phyloP scores from a whole-genome alignment of 2,113 vertebrate genomes.

The Boulengerochromis microlepis region DNA sequence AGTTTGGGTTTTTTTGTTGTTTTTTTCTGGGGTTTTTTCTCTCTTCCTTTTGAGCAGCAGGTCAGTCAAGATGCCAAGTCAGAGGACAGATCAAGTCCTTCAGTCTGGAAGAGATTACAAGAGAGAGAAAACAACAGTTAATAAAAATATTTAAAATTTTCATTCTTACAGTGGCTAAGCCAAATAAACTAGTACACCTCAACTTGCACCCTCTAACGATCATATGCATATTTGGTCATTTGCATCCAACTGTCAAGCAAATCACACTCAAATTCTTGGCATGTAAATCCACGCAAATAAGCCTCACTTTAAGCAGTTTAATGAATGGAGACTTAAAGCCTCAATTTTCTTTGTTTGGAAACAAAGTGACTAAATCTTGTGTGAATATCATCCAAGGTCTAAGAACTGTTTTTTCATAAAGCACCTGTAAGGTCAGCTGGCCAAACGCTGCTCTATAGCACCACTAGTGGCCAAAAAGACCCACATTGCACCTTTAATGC shows the following conservation, averaged over 20 bases:
- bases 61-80: conserved; percentile 18
- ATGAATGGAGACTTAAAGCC: not conserved
- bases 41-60: conserved; percentile 35
- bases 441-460: not conserved
- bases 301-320: not conserved
- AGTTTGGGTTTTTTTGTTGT: not conserved
- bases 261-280: not conserved
- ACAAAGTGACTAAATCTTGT: not conserved
- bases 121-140: not conserved
- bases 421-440: not conserved
- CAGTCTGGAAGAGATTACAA: conserved; percentile 57
- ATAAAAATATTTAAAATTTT: not conserved
- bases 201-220: not conserved
- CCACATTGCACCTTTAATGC: not conserved
- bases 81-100: conserved; percentile 4
- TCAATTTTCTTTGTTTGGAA: not conserved
- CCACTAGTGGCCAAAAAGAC: not conserved
- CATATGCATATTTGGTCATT: not conserved
- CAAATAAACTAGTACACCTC: not conserved
- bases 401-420: not conserved
- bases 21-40: not conserved
- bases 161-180: not conserved
- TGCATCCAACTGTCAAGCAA: not conserved
- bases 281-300: not conserved
- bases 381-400: not conserved